phyloP scores from a whole-genome alignment of 2,797 vertebrate species.

The Tarsius wallacei region DNA sequence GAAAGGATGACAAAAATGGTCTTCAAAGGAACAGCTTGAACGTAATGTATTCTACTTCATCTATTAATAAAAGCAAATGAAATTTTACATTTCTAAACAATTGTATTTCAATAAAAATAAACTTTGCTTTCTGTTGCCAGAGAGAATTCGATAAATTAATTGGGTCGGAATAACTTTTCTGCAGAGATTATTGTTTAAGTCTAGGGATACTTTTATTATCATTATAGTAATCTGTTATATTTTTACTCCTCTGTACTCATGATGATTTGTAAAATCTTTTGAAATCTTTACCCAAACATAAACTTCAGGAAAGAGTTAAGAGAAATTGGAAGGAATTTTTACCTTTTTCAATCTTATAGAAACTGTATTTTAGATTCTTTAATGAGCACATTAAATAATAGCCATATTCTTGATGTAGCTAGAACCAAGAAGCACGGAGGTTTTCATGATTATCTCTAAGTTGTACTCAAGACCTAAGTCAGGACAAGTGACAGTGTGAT shows the following conservation, averaged over 20 bases:
- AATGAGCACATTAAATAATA: not conserved
- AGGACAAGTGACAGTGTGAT: not conserved
- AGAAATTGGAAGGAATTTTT: slow-evolving; percentile 45
- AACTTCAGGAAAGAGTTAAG: not conserved
- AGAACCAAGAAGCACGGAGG: not conserved
- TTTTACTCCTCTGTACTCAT: slow-evolving; percentile 18
- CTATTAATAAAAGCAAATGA: slow-evolving; percentile 61
- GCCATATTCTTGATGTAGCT: not conserved
- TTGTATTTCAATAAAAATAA: slow-evolving; percentile 69
- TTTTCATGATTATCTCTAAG: not conserved
- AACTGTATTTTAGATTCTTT: slow-evolving; percentile 32
- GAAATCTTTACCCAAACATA: slow-evolving; percentile 4
- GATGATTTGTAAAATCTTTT: slow-evolving; percentile 13
- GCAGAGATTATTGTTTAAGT: slow-evolving; percentile 34
- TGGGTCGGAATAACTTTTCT: slow-evolving; percentile 33
- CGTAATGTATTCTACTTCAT: not conserved
- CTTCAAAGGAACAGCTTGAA: slow-evolving; percentile 46
- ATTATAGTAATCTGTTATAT: not conserved
- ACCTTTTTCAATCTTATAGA: not conserved
- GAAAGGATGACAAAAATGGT: slow-evolving; percentile 63
- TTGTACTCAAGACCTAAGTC: not conserved
- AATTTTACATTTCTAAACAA: slow-evolving; percentile 66
- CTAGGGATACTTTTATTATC: slow-evolving; percentile 26
- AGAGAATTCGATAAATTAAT: slow-evolving; percentile 14
- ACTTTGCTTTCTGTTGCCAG: slow-evolving; percentile 1